Evolutionary conservation across 1,140 invertebrate genomes (phyloP).

Genomic region (Cecropterus lyciades): DNA sequence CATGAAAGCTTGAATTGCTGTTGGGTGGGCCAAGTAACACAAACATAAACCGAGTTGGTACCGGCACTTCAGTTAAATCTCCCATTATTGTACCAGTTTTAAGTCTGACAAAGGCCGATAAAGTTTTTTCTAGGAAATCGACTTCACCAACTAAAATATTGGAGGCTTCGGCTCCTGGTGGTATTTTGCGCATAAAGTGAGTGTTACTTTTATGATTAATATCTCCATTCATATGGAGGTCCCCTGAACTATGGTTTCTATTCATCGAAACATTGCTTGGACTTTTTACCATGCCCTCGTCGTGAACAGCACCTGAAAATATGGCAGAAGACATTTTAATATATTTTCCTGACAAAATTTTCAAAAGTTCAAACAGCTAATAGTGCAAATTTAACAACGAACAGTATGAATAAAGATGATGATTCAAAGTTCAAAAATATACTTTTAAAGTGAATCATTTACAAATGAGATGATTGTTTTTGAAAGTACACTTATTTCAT

Average conservation of each 20-base stretch:
- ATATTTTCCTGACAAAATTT: not conserved
- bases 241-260: conserved; percentile 90
- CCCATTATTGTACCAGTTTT: conserved; percentile 95
- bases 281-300: conserved; percentile 89
- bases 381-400: not conserved
- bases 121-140: conserved; percentile 95
- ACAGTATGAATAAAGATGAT: too few species aligned
- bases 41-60: conserved; percentile 98
- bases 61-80: conserved; percentile 98
- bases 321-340: not conserved
- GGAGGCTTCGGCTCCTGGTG: conserved; percentile 97
- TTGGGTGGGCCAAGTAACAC: conserved; percentile 95
- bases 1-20: conserved; percentile 94
- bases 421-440: not conserved
- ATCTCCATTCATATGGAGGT: conserved; percentile 88
- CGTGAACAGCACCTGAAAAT: conserved; percentile 70
- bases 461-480: not conserved
- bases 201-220: conserved; percentile 92
- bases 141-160: conserved; percentile 99
- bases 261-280: conserved; percentile 91
- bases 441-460: not conserved
- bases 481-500: not conserved
- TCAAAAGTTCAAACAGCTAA: not conserved
- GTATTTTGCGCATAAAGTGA: conserved; percentile 98
- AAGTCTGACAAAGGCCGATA: conserved; percentile 97